A percentile compares a stretch with the other conserved stretches of the same genome.
Evolutionary conservation across 2,797 vertebrate genomes (phyloP).

Genomic region (Enteromius fasciolatus): DNA sequence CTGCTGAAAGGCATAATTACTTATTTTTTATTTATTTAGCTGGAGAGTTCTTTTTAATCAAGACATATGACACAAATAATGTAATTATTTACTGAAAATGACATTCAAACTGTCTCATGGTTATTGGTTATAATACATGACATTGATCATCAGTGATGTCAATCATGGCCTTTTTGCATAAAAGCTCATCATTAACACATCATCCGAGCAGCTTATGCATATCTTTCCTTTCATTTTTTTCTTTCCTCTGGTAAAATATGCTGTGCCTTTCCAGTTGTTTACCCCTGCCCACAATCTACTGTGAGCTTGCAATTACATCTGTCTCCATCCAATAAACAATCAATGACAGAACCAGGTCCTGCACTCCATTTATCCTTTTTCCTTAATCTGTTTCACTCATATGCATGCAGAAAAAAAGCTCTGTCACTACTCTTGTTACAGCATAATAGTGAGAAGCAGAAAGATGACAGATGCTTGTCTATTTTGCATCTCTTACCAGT

Average conservation of each 20-base stretch:
- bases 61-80: not conserved
- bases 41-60: not conserved
- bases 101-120: slow-evolving; percentile 1
- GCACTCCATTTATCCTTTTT: not conserved
- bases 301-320: not conserved
- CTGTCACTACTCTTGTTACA: not conserved
- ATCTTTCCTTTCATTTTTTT: not conserved
- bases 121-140: not conserved
- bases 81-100: no score
- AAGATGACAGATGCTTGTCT: not conserved
- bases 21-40: not conserved
- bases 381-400: not conserved
- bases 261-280: not conserved
- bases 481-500: slow-evolving; percentile 81
- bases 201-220: no score
- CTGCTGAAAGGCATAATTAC: not conserved
- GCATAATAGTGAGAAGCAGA: not conserved
- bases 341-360: not conserved
- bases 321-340: not conserved
- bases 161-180: not conserved
- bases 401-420: not conserved
- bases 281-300: not conserved
- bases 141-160: not conserved
- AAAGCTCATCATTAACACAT: not conserved
- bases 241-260: not conserved